Evolutionary conservation across 2,113 vertebrate species (phyloP).

Genomic region (Orientallactaga bullata): DNA sequence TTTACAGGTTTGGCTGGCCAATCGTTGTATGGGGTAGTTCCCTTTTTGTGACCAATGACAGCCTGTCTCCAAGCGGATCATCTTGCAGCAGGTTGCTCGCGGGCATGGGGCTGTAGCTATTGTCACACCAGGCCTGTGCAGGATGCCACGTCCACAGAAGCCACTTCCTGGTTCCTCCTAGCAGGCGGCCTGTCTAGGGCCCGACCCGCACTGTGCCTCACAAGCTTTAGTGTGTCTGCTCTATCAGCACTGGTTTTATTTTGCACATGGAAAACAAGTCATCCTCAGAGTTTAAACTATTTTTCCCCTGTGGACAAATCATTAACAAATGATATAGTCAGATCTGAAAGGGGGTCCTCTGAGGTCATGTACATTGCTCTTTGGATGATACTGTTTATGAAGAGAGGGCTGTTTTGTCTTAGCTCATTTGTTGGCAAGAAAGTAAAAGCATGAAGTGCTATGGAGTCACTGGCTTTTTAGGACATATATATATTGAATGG

Average conservation of each 20-base stretch:
- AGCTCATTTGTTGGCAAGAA: not conserved
- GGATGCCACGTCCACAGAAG: no score
- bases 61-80: no score
- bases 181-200: no score
- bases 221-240: no score
- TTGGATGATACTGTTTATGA: not conserved
- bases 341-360: not conserved
- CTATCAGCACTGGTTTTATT: conserved; percentile 44
- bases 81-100: no score
- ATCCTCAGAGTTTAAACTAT: not conserved
- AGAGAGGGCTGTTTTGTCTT: not conserved
- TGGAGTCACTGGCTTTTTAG: not conserved
- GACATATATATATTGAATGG: not conserved
- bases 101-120: no score
- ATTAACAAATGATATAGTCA: conserved; percentile 27
- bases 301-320: not conserved
- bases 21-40: no score
- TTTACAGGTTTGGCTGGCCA: no score
- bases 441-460: conserved; percentile 15
- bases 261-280: not conserved
- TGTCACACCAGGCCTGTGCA: no score
- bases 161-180: no score
- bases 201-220: no score
- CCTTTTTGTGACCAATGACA: no score
- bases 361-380: conserved; percentile 23